These are phyloP conservation scores for Condylostylus longicornis DNA, from an alignment of 1,140 invertebrate genomes.

Conservation along the genomic window DNA sequence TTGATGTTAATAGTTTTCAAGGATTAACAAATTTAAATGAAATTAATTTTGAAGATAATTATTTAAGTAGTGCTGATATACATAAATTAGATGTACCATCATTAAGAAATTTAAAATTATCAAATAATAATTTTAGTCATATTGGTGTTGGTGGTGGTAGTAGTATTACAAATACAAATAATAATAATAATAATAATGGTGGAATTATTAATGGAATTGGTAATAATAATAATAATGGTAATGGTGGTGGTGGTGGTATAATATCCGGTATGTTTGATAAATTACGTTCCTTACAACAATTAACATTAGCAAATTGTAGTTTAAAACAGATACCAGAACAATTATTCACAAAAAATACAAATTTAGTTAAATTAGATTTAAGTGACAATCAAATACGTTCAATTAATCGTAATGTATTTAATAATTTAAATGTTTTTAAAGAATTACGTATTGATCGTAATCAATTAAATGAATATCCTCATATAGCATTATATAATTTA, in stretches of 20 bases:
- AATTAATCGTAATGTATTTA: conserved; percentile 51
- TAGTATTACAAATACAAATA: too few species aligned
- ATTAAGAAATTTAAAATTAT: conserved; percentile 51
- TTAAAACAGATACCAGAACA: conserved; percentile 47
- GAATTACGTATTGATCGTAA: conserved; percentile 61
- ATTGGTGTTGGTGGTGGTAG: conserved; percentile 36
- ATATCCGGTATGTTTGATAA: conserved; percentile 44
- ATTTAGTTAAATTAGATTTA: conserved; percentile 54
- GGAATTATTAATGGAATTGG: too few species aligned
- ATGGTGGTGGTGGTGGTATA: conserved; percentile 23
- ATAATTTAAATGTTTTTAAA: conserved; percentile 50
- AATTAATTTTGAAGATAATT: conserved; percentile 57
- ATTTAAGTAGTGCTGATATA: conserved; percentile 48
- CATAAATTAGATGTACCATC: conserved; percentile 53
- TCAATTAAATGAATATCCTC: conserved; percentile 55
- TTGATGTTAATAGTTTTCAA: conserved; percentile 48
- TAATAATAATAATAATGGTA: too few species aligned
- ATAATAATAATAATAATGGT: too few species aligned
- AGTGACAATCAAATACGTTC: conserved; percentile 48
- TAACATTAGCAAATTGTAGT: conserved; percentile 51
- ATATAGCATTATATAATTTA: conserved; percentile 55
- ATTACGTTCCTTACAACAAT: conserved; percentile 53
- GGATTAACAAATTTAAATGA: conserved; percentile 50
- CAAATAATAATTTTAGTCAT: conserved; percentile 61
- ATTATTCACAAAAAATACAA: conserved; percentile 58